phyloP scores from a whole-genome alignment of 2,797 vertebrate species.

The Rhabdophis nuchalis region DNA sequence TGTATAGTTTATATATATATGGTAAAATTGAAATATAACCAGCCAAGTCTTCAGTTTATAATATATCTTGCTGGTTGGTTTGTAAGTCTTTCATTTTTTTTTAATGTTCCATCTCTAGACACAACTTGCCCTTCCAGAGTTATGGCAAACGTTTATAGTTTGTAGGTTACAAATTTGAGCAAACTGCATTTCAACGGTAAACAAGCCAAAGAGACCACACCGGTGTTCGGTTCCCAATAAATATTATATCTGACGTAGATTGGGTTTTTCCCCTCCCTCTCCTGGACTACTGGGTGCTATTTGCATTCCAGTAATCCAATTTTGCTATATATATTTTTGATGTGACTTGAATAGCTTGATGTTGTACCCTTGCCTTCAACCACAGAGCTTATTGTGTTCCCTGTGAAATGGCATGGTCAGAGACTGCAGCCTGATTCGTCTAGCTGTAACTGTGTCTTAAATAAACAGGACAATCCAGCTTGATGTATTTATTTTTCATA shows the following conservation, averaged over 20 bases:
- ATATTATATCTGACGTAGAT: slow-evolving; percentile 70
- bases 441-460: slow-evolving; percentile 18
- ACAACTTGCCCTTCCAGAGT: slow-evolving; percentile 45
- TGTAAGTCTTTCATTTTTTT: slow-evolving; percentile 20
- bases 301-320: slow-evolving; percentile 53
- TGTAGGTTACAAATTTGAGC: slow-evolving; percentile 58
- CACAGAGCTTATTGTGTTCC: slow-evolving; percentile 32
- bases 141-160: slow-evolving; percentile 35
- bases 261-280: slow-evolving; percentile 54
- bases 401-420: slow-evolving; percentile 10
- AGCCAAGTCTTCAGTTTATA: slow-evolving; percentile 1
- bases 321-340: slow-evolving; percentile 17
- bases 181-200: slow-evolving; percentile 63
- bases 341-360: slow-evolving; percentile 44
- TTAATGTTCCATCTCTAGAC: slow-evolving; percentile 23
- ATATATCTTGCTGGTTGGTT: slow-evolving; percentile 25
- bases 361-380: slow-evolving; percentile 17
- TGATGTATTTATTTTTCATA: slow-evolving; percentile 41
- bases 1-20: not conserved
- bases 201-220: slow-evolving; percentile 64
- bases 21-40: not conserved
- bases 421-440: slow-evolving; percentile 30
- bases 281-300: slow-evolving; percentile 56
- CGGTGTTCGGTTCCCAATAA: slow-evolving; percentile 68
- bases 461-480: slow-evolving; percentile 15